Percentiles rank a stretch among this genome's conserved stretches.
phyloP scores from a whole-genome alignment of 2,797 vertebrate genomes.

The Salmo trutta region DNA sequence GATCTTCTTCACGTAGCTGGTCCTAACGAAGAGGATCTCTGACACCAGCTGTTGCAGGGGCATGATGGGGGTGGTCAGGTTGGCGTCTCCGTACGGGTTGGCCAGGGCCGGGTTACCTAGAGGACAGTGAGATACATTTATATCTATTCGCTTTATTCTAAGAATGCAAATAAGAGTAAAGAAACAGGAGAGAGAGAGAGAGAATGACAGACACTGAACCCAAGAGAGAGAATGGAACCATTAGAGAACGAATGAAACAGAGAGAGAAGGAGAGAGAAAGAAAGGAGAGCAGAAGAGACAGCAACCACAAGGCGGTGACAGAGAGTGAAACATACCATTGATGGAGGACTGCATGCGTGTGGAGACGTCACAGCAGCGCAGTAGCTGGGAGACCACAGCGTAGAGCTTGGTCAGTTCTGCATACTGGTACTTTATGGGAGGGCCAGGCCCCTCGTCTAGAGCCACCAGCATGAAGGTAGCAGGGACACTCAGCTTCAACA shows the following conservation, averaged over 20 bases:
- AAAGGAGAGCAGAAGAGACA: neutral
- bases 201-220: neutral
- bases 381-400: slow-evolving; percentile 86
- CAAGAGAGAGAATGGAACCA: neutral
- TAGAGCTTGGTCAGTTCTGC: slow-evolving; percentile 89
- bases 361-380: slow-evolving; percentile 88
- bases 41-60: slow-evolving; percentile 88
- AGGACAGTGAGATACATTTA: neutral
- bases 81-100: slow-evolving; percentile 88
- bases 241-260: neutral
- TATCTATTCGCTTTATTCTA: neutral
- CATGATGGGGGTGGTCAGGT: slow-evolving; percentile 87
- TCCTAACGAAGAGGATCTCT: slow-evolving; percentile 88
- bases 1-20: slow-evolving; percentile 91
- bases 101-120: slow-evolving; percentile 86
- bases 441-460: slow-evolving; percentile 88
- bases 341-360: slow-evolving; percentile 90
- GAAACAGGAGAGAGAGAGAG: neutral
- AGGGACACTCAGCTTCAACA: slow-evolving; percentile 86
- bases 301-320: neutral
- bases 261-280: neutral
- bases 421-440: slow-evolving; percentile 90
- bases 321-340: slow-evolving; percentile 71
- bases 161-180: neutral
- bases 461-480: slow-evolving; percentile 92